Evolutionary conservation across 2,113 vertebrate species (phyloP), one percentile per base, ranked within the genome.

Genomic region (Sander vitreus): DNA sequence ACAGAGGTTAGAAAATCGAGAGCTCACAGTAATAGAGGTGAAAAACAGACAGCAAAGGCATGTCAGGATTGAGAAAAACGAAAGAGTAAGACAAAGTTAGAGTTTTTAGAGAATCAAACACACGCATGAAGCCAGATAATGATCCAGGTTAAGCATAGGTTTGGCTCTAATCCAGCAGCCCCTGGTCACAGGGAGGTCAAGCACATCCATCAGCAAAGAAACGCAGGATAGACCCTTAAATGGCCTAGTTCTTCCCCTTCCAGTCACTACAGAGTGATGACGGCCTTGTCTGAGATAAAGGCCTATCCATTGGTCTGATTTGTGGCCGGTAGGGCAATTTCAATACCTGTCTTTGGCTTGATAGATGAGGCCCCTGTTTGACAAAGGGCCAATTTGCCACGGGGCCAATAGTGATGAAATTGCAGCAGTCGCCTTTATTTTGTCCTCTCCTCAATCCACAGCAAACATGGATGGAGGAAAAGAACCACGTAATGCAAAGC

Each of bases 341-440:
- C 95, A 95, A 96, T 95, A 94, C 92, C 91, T 88, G 92, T 94
- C 94, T 89, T 85, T 84, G 81, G 63, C 73, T 91, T 95, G 95
- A 96, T 94, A 94, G 87, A 96, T 94, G 93, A 91, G 90, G 67
- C 81, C 83, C 85, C 86, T 25, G 72, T 90, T 94, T 96, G 95
- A 95, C 94, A 93, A 95, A 95, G 93, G 90, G 93, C 93, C 94
- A 94, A 95, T 94, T 94, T 95, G 92, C 93, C 85, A 90, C 48
- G 73, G 91, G 91, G 92, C 88, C 89, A 93, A 93, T 86, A 91
- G 92, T 88, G 89, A 94, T 92, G 85, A 89, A 95, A 95, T 91
- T 94, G 93, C 92, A 88, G 91, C 81, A 83, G 86, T 93, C 85
- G 91, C 90, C 91, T 95, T 93, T 93, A 93, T 94, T 94, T 92